Evolutionary conservation across 2,113 vertebrate genomes (phyloP).

Genomic region (Tringa solitaria): DNA sequence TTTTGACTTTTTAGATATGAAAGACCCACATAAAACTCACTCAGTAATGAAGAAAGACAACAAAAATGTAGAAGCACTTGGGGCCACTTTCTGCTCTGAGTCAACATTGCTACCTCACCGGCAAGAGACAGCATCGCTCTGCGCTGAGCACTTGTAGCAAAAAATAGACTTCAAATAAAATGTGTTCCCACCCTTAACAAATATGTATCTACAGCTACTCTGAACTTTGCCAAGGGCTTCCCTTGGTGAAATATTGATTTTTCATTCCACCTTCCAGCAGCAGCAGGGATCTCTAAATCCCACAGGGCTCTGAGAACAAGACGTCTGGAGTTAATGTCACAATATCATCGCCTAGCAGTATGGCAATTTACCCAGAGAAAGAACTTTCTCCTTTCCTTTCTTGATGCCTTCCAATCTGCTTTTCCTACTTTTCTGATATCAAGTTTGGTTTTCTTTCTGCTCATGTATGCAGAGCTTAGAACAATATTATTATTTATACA

Average conservation of each 20-base stretch:
- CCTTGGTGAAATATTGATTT: background rate
- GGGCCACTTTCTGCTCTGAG: background rate
- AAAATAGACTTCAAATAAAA: background rate
- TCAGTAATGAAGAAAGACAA: background rate
- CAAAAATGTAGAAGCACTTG: background rate
- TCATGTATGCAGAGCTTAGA: background rate
- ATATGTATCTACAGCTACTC: background rate
- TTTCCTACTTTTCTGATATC: background rate
- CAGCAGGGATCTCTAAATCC: background rate
- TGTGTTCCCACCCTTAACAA: background rate
- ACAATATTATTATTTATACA: background rate
- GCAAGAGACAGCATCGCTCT: background rate
- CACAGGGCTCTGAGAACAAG: background rate
- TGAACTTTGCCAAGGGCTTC: conserved; percentile 11
- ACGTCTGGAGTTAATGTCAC: background rate
- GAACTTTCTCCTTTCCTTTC: background rate
- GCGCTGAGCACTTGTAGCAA: background rate
- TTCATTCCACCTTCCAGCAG: background rate
- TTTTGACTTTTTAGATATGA: background rate
- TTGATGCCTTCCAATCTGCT: background rate
- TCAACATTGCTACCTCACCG: background rate
- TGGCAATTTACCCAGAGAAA: background rate
- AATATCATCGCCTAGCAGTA: background rate
- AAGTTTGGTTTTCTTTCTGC: background rate
- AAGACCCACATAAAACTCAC: background rate